phyloP scores from a whole-genome alignment of 2,888 invertebrate species.

The Oasisia sp. region DNA sequence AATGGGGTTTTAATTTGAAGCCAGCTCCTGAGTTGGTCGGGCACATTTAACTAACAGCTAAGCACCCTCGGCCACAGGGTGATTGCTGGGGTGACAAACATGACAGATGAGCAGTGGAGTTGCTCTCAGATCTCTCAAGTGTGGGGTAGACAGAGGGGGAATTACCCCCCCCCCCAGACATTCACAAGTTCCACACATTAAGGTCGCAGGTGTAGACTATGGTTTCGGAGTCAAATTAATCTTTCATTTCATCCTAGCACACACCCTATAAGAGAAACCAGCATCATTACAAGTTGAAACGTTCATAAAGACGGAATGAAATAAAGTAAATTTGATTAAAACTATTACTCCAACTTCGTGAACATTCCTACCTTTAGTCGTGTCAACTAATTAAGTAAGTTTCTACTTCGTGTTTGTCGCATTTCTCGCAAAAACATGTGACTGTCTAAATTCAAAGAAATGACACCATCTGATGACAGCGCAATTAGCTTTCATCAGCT shows the following conservation, averaged over 20 bases:
- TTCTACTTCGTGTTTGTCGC: too few relatives aligned
- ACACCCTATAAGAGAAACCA: neutral
- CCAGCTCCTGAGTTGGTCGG: conserved; percentile 5
- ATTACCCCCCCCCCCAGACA: neutral
- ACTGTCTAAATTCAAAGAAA: too few relatives aligned
- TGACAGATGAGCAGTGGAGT: neutral
- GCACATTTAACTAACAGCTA: conserved; percentile 2
- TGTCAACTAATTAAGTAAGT: too few relatives aligned
- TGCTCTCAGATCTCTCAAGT: neutral
- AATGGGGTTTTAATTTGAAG: conserved; percentile 13
- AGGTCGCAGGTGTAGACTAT: neutral
- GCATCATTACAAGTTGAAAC: neutral
- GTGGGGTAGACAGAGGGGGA: neutral
- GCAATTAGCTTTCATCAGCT: too few relatives aligned
- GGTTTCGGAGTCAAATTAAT: neutral
- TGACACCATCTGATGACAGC: too few relatives aligned
- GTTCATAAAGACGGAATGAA: neutral
- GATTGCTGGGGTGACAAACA: neutral
- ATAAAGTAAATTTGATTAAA: too few relatives aligned
- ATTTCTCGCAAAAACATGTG: too few relatives aligned
- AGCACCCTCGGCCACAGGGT: neutral
- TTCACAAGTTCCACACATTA: neutral
- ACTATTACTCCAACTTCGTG: too few relatives aligned
- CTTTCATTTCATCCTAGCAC: neutral
- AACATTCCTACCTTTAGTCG: too few relatives aligned